Conservation (phyloP, 2,113 vertebrate genomes). For the Semicossyphus pulcher region DNA sequence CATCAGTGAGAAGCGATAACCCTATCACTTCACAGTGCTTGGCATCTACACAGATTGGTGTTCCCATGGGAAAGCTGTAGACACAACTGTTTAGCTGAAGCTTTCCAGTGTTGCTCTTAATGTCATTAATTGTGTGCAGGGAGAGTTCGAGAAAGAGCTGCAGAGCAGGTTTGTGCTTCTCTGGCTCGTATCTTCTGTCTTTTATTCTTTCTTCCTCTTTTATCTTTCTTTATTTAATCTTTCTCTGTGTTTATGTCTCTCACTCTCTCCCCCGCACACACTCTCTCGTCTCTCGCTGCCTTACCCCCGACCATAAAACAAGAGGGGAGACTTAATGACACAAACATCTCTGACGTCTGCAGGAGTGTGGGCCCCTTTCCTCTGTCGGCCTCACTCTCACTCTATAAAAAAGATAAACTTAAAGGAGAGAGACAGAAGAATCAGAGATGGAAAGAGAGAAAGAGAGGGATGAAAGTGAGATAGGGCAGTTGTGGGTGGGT, state of each 20-base stretch:
- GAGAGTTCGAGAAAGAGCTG: conserved; percentile 45
- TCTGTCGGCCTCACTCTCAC: conserved; percentile 51
- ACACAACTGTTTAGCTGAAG: conserved; percentile 61
- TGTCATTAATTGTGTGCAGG: conserved; percentile 69
- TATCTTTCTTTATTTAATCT: conserved; percentile 56
- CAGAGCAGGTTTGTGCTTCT: conserved; percentile 54
- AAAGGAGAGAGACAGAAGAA: conserved; percentile 22
- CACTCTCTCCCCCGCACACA: conserved; percentile 33
- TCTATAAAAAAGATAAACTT: conserved; percentile 67
- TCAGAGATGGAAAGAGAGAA: conserved; percentile 18
- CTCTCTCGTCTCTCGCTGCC: no score
- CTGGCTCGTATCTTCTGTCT: conserved; percentile 14
- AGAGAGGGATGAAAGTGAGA: conserved; percentile 34
- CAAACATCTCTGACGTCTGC: conserved; percentile 62
- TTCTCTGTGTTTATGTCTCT: conserved; percentile 39
- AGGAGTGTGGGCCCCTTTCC: conserved; percentile 23
- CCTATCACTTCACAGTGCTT: conserved; percentile 59
- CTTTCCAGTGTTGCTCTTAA: conserved; percentile 72
- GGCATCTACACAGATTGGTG: conserved; percentile 64
- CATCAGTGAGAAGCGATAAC: conserved; percentile 67
- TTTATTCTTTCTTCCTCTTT: conserved; percentile 31
- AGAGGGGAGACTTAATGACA: conserved; percentile 57
- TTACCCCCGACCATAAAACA: conserved; percentile 47
- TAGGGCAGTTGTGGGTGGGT: conserved; percentile 37
- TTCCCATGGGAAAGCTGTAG: conserved; percentile 81